Conservation (phyloP, 53 echinoderm and acorn worm species). For the Paelopatides confundens region DNA sequence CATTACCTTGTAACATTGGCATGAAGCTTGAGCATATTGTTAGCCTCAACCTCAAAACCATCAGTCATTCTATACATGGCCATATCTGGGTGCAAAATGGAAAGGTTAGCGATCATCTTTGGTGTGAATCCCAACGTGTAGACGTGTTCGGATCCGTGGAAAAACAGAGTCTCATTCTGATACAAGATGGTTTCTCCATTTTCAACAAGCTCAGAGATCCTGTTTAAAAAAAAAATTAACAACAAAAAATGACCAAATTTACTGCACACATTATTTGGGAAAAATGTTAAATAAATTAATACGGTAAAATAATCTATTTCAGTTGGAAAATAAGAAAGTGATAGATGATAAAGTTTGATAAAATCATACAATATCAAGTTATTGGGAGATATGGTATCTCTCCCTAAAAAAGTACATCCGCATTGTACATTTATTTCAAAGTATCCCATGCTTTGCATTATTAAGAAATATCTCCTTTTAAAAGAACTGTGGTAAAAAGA, state of each 20-base stretch:
- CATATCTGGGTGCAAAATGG: conserved; percentile 51
- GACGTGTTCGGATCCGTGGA: conserved; percentile 68
- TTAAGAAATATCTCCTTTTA: too few relatives aligned
- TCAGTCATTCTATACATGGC: conserved; percentile 55
- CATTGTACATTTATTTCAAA: too few relatives aligned
- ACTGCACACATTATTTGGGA: too few relatives aligned
- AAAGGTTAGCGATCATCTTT: conserved; percentile 8
- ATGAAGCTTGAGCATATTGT: conserved; percentile 51
- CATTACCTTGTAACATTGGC: conserved; percentile 67
- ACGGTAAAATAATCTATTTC: too few relatives aligned
- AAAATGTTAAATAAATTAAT: too few relatives aligned
- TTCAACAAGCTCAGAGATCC: conserved; percentile 58
- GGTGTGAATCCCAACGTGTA: neutral
- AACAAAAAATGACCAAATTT: neutral
- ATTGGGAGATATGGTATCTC: too few relatives aligned
- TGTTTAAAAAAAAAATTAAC: conserved; percentile 12
- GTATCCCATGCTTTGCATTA: too few relatives aligned
- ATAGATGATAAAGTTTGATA: too few relatives aligned
- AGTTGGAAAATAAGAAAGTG: too few relatives aligned
- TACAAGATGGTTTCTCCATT: conserved; percentile 52
- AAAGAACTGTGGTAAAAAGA: too few relatives aligned
- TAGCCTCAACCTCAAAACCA: conserved; percentile 40
- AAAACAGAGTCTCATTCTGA: conserved; percentile 49
- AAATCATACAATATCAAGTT: too few relatives aligned
- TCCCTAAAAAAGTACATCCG: too few relatives aligned